Base-by-base conservation (phyloP, 2,888 invertebrate genomes). In the Litoditis marina region DNA sequence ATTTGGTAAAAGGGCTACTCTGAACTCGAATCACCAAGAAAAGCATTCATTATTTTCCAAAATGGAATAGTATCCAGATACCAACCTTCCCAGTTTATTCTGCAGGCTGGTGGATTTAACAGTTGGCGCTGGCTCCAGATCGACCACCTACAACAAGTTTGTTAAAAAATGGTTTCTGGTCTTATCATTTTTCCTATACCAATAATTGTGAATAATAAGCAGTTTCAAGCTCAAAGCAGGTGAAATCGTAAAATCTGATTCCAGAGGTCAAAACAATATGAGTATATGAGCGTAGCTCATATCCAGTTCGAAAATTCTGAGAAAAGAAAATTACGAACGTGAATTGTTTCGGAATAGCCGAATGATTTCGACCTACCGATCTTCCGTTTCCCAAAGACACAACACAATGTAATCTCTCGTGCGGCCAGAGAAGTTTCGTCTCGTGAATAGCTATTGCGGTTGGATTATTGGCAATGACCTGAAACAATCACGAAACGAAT, bases 391-490 rank as follows among this genome's bases (percentile, higher is more conserved):
- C 92, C 56, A 92, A 87, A 0, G 92, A 92, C 49, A 94, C 87
- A 0, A 94, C 88, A 78, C 91, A 90, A 71, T 89, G 89, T 49
- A 92, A 86, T 63, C 86, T 87, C 44, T 88, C 86, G 34, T 88
- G 86, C 0, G 92, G 92, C 90, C 90, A 94, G 50, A 94, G 84
- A 36, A 90, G 87, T 73, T 89, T 89, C 0, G 91, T 90, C 85
- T 94, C 94, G 82, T 92, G 92, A 47, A 93, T 86, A 0, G 91
- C 94, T 7, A 93, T 88, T 2, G 91, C 91, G 13, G 91, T 89
- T 0, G 92, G 92, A 85, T 93, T 94, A 57, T 74, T 72, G 25
- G 69, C 74, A 46, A 64, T 57, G 34, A 71, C 53, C 49, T 57
- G 22, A n/a, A 19, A 46, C 44, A 50, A 22, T 19, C n/a, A n/a